Evolutionary conservation across 2,797 vertebrate species (phyloP).

Genomic region (Rhinogobio ventralis): DNA sequence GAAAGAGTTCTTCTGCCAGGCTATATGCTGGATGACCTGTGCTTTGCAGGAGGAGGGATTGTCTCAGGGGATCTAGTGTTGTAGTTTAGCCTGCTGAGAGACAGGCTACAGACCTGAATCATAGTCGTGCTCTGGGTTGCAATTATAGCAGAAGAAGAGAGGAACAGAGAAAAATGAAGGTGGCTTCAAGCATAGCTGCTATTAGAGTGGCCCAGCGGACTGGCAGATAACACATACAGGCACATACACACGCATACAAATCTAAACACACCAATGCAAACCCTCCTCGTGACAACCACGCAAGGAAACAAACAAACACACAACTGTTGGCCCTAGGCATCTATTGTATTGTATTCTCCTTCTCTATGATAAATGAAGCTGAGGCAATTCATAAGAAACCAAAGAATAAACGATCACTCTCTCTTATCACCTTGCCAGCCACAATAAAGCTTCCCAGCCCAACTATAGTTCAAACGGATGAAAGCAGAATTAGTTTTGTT

Average conservation of each 20-base stretch:
- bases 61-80: conserved; percentile 87
- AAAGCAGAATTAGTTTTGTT: conserved; percentile 98
- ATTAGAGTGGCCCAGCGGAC: conserved; percentile 72
- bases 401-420: conserved; percentile 99
- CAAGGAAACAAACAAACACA: conserved; percentile 50
- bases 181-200: conserved; percentile 81
- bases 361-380: conserved; percentile 93
- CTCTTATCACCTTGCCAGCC: conserved; percentile 99
- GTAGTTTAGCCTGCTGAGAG: conserved; percentile 86
- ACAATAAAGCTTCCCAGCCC: conserved; percentile 97
- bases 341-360: conserved; percentile 52
- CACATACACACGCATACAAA: conserved; percentile 45
- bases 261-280: conserved; percentile 37
- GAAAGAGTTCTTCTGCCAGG: conserved; percentile 79
- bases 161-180: conserved; percentile 86
- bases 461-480: conserved; percentile 97
- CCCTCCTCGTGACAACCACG: conserved; percentile 46
- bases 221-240: conserved; percentile 17
- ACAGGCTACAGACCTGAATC: conserved; percentile 88
- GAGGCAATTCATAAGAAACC: conserved; percentile 99
- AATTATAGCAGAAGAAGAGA: conserved; percentile 90
- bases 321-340: conserved; percentile 53
- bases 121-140: conserved; percentile 86
- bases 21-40: conserved; percentile 81
- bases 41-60: conserved; percentile 87